These are phyloP conservation scores for Cydia fagiglandana DNA, from an alignment of 1,140 invertebrate genomes.

Conservation along the genomic window DNA sequence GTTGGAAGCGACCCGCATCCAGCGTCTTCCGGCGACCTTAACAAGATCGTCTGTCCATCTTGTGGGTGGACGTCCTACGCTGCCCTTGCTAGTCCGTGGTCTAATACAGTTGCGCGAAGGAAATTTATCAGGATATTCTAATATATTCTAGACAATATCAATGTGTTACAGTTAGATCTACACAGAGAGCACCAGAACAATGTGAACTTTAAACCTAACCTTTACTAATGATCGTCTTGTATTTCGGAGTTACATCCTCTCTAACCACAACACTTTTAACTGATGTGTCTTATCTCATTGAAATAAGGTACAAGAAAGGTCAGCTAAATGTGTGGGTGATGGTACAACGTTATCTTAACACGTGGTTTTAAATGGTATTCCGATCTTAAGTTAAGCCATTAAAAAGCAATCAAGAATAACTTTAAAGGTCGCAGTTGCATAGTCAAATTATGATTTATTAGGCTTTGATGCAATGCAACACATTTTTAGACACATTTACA, in stretches of 20 bases:
- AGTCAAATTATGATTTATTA: slow-evolving; percentile 9
- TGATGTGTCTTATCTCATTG: too few species aligned
- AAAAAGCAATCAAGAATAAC: slow-evolving; percentile 25
- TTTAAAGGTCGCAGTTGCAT: slow-evolving; percentile 21
- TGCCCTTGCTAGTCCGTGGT: too few species aligned
- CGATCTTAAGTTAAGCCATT: slow-evolving; percentile 9
- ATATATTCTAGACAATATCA: background rate
- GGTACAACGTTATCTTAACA: background rate
- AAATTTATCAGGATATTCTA: background rate
- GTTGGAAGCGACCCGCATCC: too few species aligned
- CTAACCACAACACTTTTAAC: background rate
- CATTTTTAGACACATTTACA: background rate
- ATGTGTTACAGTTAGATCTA: background rate
- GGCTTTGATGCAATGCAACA: background rate
- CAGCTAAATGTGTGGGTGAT: too few species aligned
- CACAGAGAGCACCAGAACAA: background rate
- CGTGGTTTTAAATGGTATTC: slow-evolving; percentile 14
- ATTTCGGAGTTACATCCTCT: background rate
- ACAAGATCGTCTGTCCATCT: too few species aligned
- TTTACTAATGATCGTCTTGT: slow-evolving; percentile 9
- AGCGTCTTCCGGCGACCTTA: too few species aligned
- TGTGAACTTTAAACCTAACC: background rate
- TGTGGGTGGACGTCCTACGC: too few species aligned
- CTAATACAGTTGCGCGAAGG: too few species aligned
- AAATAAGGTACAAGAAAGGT: too few species aligned